These are phyloP conservation scores for Ornithorhynchus anatinus DNA, from an alignment of 2,113 vertebrate genomes.

Conservation along the genomic window DNA sequence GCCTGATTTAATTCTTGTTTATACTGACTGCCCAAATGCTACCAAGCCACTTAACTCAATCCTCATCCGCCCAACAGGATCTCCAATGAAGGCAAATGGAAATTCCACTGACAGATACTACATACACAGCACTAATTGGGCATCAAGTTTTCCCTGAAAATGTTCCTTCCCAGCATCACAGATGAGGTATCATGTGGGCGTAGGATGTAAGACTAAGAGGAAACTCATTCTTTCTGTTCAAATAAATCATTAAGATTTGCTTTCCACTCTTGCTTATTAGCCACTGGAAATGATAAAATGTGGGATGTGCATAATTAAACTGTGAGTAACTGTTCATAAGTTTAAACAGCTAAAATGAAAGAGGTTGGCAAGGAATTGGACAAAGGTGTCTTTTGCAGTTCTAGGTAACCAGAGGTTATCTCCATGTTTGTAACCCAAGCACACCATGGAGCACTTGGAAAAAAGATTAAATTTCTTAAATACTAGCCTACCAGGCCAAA, in stretches of 20 bases:
- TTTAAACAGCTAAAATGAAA: background rate
- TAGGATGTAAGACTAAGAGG: conserved; percentile 39
- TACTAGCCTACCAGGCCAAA: conserved; percentile 10
- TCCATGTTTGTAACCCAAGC: background rate
- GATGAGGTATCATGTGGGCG: conserved; percentile 34
- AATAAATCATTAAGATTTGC: conserved; percentile 33
- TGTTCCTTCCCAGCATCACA: conserved; percentile 15
- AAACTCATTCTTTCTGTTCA: conserved; percentile 53
- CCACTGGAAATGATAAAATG: conserved; percentile 16
- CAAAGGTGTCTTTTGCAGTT: background rate
- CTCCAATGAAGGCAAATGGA: conserved; percentile 10
- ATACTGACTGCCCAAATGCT: background rate
- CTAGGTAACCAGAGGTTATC: background rate
- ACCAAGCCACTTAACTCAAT: background rate
- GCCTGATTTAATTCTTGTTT: background rate
- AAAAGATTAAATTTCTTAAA: background rate
- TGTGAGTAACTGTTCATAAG: background rate
- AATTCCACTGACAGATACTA: conserved; percentile 29
- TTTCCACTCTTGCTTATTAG: conserved; percentile 29
- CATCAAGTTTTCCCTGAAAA: conserved; percentile 34
- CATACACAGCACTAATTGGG: conserved; percentile 36
- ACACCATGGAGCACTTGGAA: background rate
- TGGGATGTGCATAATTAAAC: conserved; percentile 24
- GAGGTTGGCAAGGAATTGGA: background rate
- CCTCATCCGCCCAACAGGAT: background rate